Evolutionary conservation across 2,797 vertebrate genomes (phyloP).

Genomic region (Chelonia mydas): DNA sequence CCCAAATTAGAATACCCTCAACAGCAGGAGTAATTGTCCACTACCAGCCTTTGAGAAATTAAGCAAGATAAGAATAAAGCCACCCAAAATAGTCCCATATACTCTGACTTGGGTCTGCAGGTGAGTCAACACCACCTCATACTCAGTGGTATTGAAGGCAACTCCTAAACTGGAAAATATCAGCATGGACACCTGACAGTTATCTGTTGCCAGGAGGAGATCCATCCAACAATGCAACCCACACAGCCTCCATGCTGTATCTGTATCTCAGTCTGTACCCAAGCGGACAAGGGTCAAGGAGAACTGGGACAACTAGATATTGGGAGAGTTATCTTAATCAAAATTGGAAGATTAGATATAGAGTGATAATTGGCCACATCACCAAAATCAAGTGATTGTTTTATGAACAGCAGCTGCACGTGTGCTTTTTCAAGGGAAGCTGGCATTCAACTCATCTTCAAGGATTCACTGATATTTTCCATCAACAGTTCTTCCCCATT

Average conservation of each 20-base stretch:
- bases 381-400: not conserved
- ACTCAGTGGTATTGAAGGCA: not conserved
- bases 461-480: not conserved
- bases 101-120: not conserved
- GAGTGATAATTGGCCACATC: not conserved
- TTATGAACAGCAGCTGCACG: not conserved
- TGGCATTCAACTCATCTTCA: not conserved
- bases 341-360: not conserved
- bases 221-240: accelerated
- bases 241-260: not conserved
- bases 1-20: not conserved
- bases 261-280: not conserved
- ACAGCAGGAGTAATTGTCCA: slow-evolving; percentile 8
- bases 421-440: not conserved
- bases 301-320: not conserved
- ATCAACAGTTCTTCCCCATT: not conserved
- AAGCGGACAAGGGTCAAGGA: not conserved
- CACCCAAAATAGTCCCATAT: slow-evolving; percentile 16
- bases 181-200: not conserved
- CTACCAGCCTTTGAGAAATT: slow-evolving; percentile 47
- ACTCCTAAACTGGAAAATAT: not conserved
- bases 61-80: slow-evolving; percentile 39
- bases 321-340: slow-evolving; percentile 2
- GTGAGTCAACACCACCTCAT: not conserved
- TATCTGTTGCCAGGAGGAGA: accelerated